Evolutionary conservation across 2,888 invertebrate species (phyloP).

Genomic region (Eupeodes luniger): DNA sequence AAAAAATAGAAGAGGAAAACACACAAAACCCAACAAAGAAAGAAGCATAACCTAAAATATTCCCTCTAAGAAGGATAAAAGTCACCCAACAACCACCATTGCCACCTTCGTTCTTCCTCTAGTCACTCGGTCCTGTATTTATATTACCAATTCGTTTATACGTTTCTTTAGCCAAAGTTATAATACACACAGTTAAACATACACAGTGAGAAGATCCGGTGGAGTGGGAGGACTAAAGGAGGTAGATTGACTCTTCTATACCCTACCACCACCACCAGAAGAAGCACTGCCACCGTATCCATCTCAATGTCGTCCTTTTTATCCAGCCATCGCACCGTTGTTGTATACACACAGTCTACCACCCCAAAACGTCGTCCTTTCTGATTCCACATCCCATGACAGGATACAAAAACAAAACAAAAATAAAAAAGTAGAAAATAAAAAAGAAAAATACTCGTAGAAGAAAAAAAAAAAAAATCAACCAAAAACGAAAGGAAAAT

Average conservation of each 20-base stretch:
- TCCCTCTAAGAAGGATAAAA: conserved; percentile 74
- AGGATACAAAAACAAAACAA: conserved; percentile 15
- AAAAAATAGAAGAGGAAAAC: conserved; percentile 34
- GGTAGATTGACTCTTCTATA: conserved; percentile 32
- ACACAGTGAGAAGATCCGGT: conserved; percentile 65
- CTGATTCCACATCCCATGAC: conserved; percentile 61
- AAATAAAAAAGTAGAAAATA: conserved; percentile 26
- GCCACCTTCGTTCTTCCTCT: conserved; percentile 49
- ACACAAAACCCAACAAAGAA: conserved; percentile 56
- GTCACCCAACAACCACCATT: conserved; percentile 64
- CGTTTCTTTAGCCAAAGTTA: conserved; percentile 73
- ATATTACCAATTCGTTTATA: conserved; percentile 77
- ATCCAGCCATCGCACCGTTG: conserved; percentile 44
- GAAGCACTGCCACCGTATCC: conserved; percentile 61
- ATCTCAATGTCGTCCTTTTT: conserved; percentile 75
- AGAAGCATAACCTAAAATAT: conserved; percentile 74
- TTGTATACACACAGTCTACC: conserved; percentile 65
- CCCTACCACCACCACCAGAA: not conserved
- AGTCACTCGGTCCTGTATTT: conserved; percentile 61
- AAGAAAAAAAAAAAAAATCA: conserved; percentile 14
- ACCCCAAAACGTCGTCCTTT: conserved; percentile 49
- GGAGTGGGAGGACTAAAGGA: conserved; percentile 2
- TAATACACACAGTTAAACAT: conserved; percentile 73
- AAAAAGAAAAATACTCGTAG: not conserved
- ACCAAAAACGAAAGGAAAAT: conserved; percentile 71